Percentiles rank a stretch among this genome's conserved stretches.
These are phyloP conservation scores for Maniola hyperantus DNA, from an alignment of 2,888 invertebrate species.

Conservation along the genomic window DNA sequence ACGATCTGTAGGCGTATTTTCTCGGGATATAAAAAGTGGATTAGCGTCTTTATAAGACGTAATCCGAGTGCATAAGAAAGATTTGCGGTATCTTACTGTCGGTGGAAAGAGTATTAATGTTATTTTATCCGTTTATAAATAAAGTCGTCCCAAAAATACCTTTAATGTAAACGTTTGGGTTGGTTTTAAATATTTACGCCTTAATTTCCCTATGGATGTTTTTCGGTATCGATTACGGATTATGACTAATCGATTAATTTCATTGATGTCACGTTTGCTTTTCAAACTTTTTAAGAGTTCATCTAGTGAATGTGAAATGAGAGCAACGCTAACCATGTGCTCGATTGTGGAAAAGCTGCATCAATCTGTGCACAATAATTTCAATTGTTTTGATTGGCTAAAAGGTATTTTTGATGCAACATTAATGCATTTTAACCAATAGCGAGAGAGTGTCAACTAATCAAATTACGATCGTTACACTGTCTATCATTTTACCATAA, in stretches of 20 bases:
- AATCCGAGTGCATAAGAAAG: conserved; percentile 65
- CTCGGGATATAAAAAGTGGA: conserved; percentile 66
- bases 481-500: too few relatives aligned
- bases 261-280: neutral
- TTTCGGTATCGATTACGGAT: neutral
- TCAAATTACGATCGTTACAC: too few relatives aligned
- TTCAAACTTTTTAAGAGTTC: neutral
- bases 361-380: too few relatives aligned
- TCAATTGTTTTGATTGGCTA: too few relatives aligned
- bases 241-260: neutral
- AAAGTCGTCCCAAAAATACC: conserved; percentile 25
- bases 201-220: conserved; percentile 20
- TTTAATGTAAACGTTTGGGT: conserved; percentile 9
- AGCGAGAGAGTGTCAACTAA: too few relatives aligned
- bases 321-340: too few relatives aligned
- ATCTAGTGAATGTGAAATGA: too few relatives aligned
- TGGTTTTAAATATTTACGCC: conserved; percentile 35
- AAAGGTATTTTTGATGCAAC: too few relatives aligned
- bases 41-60: conserved; percentile 61
- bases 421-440: too few relatives aligned
- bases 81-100: conserved; percentile 58
- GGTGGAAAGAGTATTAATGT: conserved; percentile 41
- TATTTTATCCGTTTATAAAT: conserved; percentile 31
- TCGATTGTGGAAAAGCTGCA: too few relatives aligned
- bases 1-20: conserved; percentile 59